Percentiles rank a stretch among this genome's conserved stretches.
These are phyloP conservation scores for Cladopsammia gracilis DNA, from an alignment of 64 coral and sea anemone species.

Conservation along the genomic window DNA sequence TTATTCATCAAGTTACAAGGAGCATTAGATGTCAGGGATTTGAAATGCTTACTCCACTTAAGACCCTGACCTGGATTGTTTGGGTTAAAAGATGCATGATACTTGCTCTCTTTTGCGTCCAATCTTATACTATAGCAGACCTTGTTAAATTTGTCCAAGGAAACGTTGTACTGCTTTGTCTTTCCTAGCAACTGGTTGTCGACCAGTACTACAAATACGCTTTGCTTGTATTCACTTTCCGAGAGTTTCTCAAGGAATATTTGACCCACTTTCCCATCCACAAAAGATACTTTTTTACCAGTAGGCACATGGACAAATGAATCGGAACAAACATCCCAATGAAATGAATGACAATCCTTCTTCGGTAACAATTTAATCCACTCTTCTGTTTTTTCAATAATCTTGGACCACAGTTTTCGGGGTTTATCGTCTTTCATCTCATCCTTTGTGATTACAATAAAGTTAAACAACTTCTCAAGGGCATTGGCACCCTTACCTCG, in stretches of 20 bases:
- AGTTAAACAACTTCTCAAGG: slow-evolving; percentile 48
- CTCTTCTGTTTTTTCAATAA: background rate
- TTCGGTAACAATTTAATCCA: slow-evolving; percentile 38
- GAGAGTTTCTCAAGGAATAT: background rate
- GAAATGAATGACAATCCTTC: background rate
- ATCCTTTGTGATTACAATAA: slow-evolving; percentile 32
- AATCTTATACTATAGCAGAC: background rate
- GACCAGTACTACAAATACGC: background rate
- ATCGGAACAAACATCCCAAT: background rate
- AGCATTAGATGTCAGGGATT: too few species aligned
- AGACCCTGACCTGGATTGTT: background rate
- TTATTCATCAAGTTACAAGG: too few species aligned
- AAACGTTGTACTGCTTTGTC: background rate
- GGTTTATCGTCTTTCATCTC: background rate
- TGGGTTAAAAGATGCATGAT: slow-evolving; percentile 12
- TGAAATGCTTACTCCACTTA: slow-evolving; percentile 11
- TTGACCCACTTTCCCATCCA: background rate
- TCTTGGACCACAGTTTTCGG: slow-evolving; percentile 44
- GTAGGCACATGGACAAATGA: background rate
- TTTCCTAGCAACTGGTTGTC: background rate
- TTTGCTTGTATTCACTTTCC: background rate
- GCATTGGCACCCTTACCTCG: slow-evolving; percentile 23
- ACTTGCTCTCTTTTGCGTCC: background rate
- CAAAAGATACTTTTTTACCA: background rate
- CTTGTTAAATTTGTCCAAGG: slow-evolving; percentile 1